These are phyloP conservation scores for Leguminivora glycinivorella DNA, from an alignment of 1,140 invertebrate genomes.

Conservation along the genomic window DNA sequence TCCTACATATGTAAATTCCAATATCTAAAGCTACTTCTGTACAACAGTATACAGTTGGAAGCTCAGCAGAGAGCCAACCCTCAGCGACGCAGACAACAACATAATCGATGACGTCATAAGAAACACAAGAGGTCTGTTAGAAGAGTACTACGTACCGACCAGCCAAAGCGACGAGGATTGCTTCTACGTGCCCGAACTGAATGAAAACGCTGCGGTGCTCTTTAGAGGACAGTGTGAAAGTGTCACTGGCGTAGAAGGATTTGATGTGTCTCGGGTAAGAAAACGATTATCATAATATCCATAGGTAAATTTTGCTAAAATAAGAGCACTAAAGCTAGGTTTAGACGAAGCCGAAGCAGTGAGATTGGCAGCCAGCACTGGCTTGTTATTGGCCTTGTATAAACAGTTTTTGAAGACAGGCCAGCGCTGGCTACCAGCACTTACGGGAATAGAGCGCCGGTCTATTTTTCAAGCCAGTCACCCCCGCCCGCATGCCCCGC, in stretches of 20 bases:
- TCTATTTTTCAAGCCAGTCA: too few relatives aligned
- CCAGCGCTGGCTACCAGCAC: too few relatives aligned
- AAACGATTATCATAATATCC: neutral
- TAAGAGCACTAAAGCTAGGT: too few relatives aligned
- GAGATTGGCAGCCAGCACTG: too few relatives aligned
- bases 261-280: slow-evolving; percentile 55
- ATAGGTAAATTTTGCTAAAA: neutral
- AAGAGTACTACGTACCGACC: slow-evolving; percentile 53
- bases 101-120: slow-evolving; percentile 47
- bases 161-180: slow-evolving; percentile 56
- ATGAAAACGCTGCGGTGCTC: slow-evolving; percentile 40
- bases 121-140: slow-evolving; percentile 53
- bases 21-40: slow-evolving; percentile 26
- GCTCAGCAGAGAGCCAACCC: slow-evolving; percentile 48
- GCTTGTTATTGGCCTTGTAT: too few relatives aligned
- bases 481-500: too few relatives aligned
- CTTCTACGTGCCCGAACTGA: slow-evolving; percentile 59
- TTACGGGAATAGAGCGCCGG: too few relatives aligned
- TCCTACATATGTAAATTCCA: neutral
- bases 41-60: slow-evolving; percentile 65
- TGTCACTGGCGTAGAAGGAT: slow-evolving; percentile 50
- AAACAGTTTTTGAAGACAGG: too few relatives aligned
- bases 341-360: too few relatives aligned
- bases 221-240: slow-evolving; percentile 61
- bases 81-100: slow-evolving; percentile 38